These are phyloP conservation scores for Volucella zonaria DNA, from an alignment of 2,888 invertebrate species.

Conservation along the genomic window DNA sequence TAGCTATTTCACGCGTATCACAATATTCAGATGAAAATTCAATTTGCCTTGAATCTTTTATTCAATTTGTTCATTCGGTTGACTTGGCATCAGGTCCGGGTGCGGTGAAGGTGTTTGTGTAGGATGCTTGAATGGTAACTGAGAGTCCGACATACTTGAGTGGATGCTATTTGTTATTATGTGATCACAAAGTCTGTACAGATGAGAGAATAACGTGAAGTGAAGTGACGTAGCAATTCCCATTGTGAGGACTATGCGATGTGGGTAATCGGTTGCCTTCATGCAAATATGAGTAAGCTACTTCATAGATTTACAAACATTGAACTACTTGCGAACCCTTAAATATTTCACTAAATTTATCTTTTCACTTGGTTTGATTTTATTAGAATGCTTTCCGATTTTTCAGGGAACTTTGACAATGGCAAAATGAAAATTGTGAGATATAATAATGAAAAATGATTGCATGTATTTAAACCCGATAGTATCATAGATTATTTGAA, in stretches of 20 bases:
- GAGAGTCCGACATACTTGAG: slow-evolving; percentile 67
- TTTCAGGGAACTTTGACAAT: slow-evolving; percentile 51
- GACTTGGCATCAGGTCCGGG: slow-evolving; percentile 61
- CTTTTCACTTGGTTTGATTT: slow-evolving; percentile 66
- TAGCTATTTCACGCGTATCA: slow-evolving; percentile 66
- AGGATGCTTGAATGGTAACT: slow-evolving; percentile 66
- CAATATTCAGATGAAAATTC: slow-evolving; percentile 64
- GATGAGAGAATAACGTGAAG: slow-evolving; percentile 2
- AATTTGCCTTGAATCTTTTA: slow-evolving; percentile 69
- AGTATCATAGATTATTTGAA: too few species aligned
- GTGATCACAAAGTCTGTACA: slow-evolving; percentile 54
- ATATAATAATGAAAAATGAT: slow-evolving; percentile 67
- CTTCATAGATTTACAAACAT: slow-evolving; percentile 34
- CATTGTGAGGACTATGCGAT: slow-evolving; percentile 21
- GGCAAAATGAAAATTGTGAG: slow-evolving; percentile 59
- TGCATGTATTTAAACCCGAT: slow-evolving; percentile 6
- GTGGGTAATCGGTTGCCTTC: slow-evolving; percentile 52
- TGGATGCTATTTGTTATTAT: slow-evolving; percentile 67
- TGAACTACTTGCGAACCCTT: slow-evolving; percentile 50
- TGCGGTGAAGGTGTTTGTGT: slow-evolving; percentile 68
- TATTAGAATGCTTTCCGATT: slow-evolving; percentile 57
- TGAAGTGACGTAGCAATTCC: slow-evolving; percentile 49
- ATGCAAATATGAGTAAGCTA: slow-evolving; percentile 61
- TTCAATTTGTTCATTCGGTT: slow-evolving; percentile 70
- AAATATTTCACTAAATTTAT: slow-evolving; percentile 70